Base-by-base conservation (phyloP, 2,797 vertebrate species). In the Anguilla marmorata region DNA sequence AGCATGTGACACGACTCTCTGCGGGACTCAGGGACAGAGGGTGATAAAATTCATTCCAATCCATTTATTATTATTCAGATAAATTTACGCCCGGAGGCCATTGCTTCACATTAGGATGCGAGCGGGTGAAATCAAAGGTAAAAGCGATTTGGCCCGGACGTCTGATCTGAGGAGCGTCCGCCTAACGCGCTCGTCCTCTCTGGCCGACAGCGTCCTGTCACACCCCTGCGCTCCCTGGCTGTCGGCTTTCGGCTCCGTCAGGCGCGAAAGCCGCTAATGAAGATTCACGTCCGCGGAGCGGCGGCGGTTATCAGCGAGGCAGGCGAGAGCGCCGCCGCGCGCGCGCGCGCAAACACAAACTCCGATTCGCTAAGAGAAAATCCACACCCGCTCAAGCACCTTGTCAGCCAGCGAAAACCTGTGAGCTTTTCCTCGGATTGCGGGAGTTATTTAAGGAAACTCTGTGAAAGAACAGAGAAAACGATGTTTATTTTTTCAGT, bases 181-280 rank as follows among this genome's bases (percentile, higher is more conserved):
- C 79, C 45, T 8, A 88, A 87, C 27, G 50, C 33, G 86, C 82
- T 84, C 27, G 63, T 80, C 50, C 50, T 86, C 52, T 27, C 41
- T 74, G 87, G 87, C 86, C 83, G 86, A 66, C 86, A 86, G 69
- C 63, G 1, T 7, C 85, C 87, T 48, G 1, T 56, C n/a, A 33
- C 56, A 27, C 84, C 37, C 37, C 37, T 69, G 87, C 86, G 89
- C 89, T 80, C 72, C 48, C 85, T 7, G 63, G 69, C 60, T 45
- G 21, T 41, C 48, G 88, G 48, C 37, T 86, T 85, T 82, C 79
- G 48, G 76, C 82, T 90, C 89, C 84, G 84, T 89, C 85, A 48
- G 66, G 54, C 85, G 87, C n/a, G 86, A 87, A 82, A 80, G 86
- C 72, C 86, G 84, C 72, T 85, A 87, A 45, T 84, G 69, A 79